phyloP scores from a whole-genome alignment of 2,888 invertebrate species.

The Zygogramma bicolorata region DNA sequence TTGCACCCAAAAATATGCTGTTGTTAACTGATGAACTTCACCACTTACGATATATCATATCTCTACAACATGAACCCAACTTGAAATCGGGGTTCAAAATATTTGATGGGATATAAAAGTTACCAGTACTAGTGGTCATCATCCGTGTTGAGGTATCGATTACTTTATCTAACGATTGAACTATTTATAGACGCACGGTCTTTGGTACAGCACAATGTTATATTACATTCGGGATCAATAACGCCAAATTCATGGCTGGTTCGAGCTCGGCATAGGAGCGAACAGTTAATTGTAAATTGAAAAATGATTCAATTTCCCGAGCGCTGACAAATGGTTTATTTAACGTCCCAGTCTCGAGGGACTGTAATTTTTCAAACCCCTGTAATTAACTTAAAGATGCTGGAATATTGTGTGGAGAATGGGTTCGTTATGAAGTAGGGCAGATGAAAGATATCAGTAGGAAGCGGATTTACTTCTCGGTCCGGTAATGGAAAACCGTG shows the following conservation, averaged over 20 bases:
- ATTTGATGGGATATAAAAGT: too few relatives aligned
- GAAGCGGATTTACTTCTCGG: too few relatives aligned
- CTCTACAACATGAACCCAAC: too few relatives aligned
- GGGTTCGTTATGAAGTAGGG: too few relatives aligned
- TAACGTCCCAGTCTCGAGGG: not conserved
- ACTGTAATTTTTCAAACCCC: not conserved
- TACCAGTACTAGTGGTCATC: not conserved
- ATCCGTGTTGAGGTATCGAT: not conserved
- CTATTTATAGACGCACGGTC: not conserved
- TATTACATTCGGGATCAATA: not conserved
- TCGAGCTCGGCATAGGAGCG: not conserved
- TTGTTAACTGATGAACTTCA: too few relatives aligned
- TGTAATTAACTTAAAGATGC: not conserved
- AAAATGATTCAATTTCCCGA: not conserved
- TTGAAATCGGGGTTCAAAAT: too few relatives aligned
- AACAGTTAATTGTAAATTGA: not conserved
- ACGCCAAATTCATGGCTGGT: not conserved
- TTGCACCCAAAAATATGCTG: too few relatives aligned
- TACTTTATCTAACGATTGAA: not conserved
- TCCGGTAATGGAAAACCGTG: too few relatives aligned
- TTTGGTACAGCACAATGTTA: not conserved
- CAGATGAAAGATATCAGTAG: too few relatives aligned
- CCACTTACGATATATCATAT: too few relatives aligned
- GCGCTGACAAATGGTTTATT: not conserved
- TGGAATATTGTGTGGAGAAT: too few relatives aligned